Evolutionary conservation across 2,797 vertebrate genomes (phyloP), one percentile per base, ranked within the genome.

Genomic region (Urophycis tenuis): DNA sequence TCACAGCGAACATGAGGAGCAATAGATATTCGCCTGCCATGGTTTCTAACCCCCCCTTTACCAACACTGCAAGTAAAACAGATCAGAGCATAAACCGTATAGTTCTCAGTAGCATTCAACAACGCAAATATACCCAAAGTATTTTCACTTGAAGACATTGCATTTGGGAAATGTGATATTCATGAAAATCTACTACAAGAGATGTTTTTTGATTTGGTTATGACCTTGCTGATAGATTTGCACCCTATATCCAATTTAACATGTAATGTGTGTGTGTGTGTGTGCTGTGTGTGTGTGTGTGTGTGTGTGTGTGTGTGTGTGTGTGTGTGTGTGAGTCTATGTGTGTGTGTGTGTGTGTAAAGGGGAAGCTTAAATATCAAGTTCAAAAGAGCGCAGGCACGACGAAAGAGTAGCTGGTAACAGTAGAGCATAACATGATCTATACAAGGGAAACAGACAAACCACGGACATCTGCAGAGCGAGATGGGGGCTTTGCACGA

Each of bases 401-500:
- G 39, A 41, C 39, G 39, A 41, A 41, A 14, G 39, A 41, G 39
- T 88, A 89, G 83, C 89, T 85, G 87, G 79, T 69, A 84, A 45
- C 79, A 29, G 81, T 35, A 81, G 1, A 81, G 74, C 80, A 74
- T 73, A 53, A 53, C 45, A 22, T 53, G 45, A 85, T 80, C 87
- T 74, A 70, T 80, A 84, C 80, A 73, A 80, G 71, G 83, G 78
- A 81, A 76, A 85, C 86, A 80, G 75, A 86, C 87, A 90, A 53
- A 53, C 84, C 81, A 78, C 22, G 83, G 87, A 87, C 88, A 87
- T 91, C 91, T 90, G 89, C 90, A 89, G 78, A 84, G 85, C 87
- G 85, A 83, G 71, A 45, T 80, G 69, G 76, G 76, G 39, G 39
- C 39, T 14, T 41, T 14, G 5, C 11, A 12, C 39, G 12, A 41